phyloP scores from a whole-genome alignment of 2,113 vertebrate species.

The Entomyzon cyanotis region DNA sequence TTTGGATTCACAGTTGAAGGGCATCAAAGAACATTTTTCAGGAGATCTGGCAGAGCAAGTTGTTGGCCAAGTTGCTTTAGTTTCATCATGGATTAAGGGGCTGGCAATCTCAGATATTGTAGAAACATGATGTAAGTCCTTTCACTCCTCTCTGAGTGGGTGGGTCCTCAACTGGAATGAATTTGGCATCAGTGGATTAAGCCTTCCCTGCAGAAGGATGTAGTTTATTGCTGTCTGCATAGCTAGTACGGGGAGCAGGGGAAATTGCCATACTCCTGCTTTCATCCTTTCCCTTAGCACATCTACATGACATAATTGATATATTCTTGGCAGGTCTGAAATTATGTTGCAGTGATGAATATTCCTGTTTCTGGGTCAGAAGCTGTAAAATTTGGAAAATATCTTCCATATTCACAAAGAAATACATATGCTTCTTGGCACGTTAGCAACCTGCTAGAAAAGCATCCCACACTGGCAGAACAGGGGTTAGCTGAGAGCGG shows the following conservation, averaged over 20 bases:
- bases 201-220: neutral
- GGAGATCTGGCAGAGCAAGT: neutral
- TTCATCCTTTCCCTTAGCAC: conserved; percentile 6
- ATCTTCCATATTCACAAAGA: conserved; percentile 29
- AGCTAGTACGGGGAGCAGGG: neutral
- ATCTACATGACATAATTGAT: conserved; percentile 22
- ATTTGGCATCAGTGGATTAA: neutral
- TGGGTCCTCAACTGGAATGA: neutral
- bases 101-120: neutral
- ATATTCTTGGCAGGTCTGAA: conserved; percentile 61
- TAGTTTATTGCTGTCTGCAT: neutral
- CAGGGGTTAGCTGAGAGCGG: conserved; percentile 20
- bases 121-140: neutral
- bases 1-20: neutral
- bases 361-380: conserved; percentile 57
- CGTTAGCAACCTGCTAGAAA: conserved; percentile 15
- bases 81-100: neutral
- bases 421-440: conserved; percentile 45
- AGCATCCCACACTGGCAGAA: conserved; percentile 46
- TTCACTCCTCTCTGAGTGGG: neutral
- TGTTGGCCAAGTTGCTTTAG: neutral
- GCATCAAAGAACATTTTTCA: neutral
- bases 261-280: neutral
- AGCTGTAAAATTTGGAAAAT: conserved; percentile 53
- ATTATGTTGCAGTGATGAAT: conserved; percentile 55